A percentile compares a stretch with the other conserved stretches of the same genome.
These are phyloP conservation scores for Scaptomyza caliginosa DNA, from an alignment of 2,888 invertebrate species.

Conservation along the genomic window DNA sequence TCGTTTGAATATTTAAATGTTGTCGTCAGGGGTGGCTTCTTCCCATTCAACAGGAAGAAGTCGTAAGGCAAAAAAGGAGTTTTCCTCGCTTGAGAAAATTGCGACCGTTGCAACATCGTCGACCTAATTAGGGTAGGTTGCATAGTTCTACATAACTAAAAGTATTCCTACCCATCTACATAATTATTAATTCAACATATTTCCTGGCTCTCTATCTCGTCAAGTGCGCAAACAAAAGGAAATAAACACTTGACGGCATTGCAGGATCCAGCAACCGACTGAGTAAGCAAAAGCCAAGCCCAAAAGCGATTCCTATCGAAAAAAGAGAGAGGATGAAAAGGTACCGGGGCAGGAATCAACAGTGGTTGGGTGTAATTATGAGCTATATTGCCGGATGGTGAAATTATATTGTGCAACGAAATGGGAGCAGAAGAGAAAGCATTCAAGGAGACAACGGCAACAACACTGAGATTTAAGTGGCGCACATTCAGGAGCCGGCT, in stretches of 20 bases:
- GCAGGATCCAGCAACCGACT: conserved; percentile 46
- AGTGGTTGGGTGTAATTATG: conserved; percentile 45
- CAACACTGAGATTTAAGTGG: conserved; percentile 42
- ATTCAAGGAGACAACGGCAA: conserved; percentile 46
- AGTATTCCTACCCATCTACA: conserved; percentile 35
- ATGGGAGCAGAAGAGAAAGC: conserved; percentile 76
- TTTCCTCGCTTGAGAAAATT: conserved; percentile 54
- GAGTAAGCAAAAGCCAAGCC: conserved; percentile 17
- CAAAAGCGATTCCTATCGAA: conserved; percentile 27
- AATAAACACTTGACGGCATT: conserved; percentile 61
- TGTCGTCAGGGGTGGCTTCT: conserved; percentile 52
- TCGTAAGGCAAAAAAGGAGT: conserved; percentile 19
- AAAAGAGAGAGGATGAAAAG: not conserved
- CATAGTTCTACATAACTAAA: not conserved
- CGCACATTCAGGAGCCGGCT: conserved; percentile 49
- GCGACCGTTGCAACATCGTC: conserved; percentile 40
- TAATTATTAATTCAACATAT: conserved; percentile 69
- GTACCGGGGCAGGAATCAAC: not conserved
- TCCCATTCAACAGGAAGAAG: conserved; percentile 32
- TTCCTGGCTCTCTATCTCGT: conserved; percentile 52
- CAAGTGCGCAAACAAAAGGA: conserved; percentile 45
- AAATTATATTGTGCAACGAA: conserved; percentile 52
- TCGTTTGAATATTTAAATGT: conserved; percentile 76
- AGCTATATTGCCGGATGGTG: conserved; percentile 66
- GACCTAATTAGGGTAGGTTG: conserved; percentile 53